A percentile compares a stretch with the other conserved stretches of the same genome.
Evolutionary conservation across 2,113 vertebrate species (phyloP).

Genomic region (Stegastes partitus): DNA sequence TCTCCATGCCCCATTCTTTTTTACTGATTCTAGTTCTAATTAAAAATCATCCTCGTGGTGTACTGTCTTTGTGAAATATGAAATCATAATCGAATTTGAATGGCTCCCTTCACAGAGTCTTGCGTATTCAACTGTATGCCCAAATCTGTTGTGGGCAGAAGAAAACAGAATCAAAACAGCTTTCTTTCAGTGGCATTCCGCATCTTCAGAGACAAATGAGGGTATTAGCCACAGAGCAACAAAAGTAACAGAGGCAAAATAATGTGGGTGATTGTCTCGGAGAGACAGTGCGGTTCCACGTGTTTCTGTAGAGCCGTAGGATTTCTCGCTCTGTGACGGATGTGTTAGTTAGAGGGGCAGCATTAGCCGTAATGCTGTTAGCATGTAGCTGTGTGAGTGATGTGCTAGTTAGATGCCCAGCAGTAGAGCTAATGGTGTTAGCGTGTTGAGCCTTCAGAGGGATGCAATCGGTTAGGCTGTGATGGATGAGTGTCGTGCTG

Average conservation of each 20-base stretch:
- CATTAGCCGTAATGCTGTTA: constrained; percentile 85
- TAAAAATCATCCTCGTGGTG: constrained; percentile 84
- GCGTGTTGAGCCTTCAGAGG: constrained; percentile 85
- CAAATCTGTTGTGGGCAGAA: constrained; percentile 61
- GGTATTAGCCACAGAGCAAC: constrained; percentile 68
- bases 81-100: constrained; percentile 80
- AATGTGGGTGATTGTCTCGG: constrained; percentile 66
- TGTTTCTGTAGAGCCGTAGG: constrained; percentile 70
- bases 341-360: constrained; percentile 83
- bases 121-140: constrained; percentile 47
- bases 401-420: constrained; percentile 83
- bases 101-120: constrained; percentile 68
- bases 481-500: constrained; percentile 90
- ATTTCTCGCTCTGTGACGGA: constrained; percentile 78
- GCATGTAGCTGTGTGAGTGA: constrained; percentile 84
- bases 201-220: constrained; percentile 73
- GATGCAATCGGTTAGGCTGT: constrained; percentile 91
- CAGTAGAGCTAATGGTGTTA: constrained; percentile 85
- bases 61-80: constrained; percentile 82
- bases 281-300: constrained; percentile 48
- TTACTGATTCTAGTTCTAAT: constrained; percentile 84
- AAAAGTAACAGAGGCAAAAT: constrained; percentile 70
- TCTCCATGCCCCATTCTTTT: constrained; percentile 78
- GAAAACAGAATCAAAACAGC: constrained; percentile 65
- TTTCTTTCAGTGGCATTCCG: constrained; percentile 65